These are phyloP conservation scores for Oikopleura dioica DNA, from an alignment of 23 tunicate species.

Conservation along the genomic window DNA sequence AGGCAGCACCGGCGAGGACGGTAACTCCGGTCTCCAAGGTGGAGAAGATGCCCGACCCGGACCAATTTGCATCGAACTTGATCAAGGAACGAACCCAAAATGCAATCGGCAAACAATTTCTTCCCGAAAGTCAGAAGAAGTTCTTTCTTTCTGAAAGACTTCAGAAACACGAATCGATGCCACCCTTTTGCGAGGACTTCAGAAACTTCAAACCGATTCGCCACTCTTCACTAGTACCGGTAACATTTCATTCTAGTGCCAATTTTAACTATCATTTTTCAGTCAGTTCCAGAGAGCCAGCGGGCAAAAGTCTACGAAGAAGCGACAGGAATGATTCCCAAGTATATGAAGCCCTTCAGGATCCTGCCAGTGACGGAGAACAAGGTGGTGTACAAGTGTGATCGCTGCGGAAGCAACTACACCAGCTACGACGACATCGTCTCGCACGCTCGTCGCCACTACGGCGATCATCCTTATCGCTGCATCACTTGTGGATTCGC, in stretches of 20 bases:
- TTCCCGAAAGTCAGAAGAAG: too few species aligned
- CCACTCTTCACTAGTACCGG: background rate
- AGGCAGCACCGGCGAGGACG: background rate
- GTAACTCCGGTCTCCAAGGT: background rate
- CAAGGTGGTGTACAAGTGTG: background rate
- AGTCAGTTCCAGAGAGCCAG: background rate
- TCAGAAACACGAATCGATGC: too few species aligned
- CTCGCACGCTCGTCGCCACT: background rate
- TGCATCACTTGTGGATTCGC: conserved; percentile 1
- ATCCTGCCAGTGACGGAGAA: background rate
- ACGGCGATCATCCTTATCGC: conserved; percentile 2
- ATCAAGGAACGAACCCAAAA: background rate
- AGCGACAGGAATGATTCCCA: background rate
- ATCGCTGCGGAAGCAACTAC: background rate
- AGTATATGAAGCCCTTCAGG: background rate
- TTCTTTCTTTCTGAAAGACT: too few species aligned
- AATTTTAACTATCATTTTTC: background rate
- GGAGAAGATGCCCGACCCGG: background rate
- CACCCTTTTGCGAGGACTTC: too few species aligned
- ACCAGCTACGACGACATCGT: background rate
- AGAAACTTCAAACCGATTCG: background rate
- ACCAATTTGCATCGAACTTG: background rate
- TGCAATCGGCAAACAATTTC: too few species aligned
- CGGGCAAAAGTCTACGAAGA: background rate
- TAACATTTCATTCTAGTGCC: background rate